Percentiles rank a stretch among this genome's conserved stretches.
Evolutionary conservation across 2,888 invertebrate species (phyloP).

Genomic region (Rotaria sp.): DNA sequence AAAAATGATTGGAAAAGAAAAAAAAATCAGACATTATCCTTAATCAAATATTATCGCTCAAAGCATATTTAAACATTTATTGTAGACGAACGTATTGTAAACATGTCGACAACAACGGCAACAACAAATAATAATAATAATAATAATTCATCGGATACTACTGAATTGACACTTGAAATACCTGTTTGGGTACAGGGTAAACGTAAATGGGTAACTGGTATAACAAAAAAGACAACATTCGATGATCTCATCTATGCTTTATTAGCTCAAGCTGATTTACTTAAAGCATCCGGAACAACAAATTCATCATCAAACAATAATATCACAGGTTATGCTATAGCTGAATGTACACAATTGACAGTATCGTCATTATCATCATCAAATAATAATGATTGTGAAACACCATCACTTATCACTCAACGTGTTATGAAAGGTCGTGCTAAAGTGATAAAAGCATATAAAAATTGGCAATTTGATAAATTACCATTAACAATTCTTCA

Average conservation of each 20-base stretch:
- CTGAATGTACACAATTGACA: slow-evolving; percentile 17
- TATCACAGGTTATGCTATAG: background rate
- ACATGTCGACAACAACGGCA: background rate
- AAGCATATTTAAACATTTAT: background rate
- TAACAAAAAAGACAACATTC: slow-evolving; percentile 40
- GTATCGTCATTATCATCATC: background rate
- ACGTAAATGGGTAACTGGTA: slow-evolving; percentile 41
- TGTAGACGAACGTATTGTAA: background rate
- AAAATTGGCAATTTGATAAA: slow-evolving; percentile 22
- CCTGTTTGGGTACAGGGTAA: slow-evolving; percentile 40
- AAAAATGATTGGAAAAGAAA: background rate
- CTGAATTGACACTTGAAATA: slow-evolving; percentile 33
- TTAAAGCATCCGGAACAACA: background rate
- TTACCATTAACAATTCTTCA: slow-evolving; percentile 1
- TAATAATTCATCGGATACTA: background rate
- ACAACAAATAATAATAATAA: background rate
- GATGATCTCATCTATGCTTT: slow-evolving; percentile 40
- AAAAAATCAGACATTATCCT: background rate
- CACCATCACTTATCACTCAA: background rate
- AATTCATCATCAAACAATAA: background rate
- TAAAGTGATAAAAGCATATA: slow-evolving; percentile 25
- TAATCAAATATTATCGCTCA: background rate
- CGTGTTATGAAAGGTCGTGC: background rate
- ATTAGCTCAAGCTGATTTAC: slow-evolving; percentile 34
- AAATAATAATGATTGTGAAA: background rate